phyloP scores from a whole-genome alignment of 64 coral and sea anemone genomes.

The Pocillopora damicornis region DNA sequence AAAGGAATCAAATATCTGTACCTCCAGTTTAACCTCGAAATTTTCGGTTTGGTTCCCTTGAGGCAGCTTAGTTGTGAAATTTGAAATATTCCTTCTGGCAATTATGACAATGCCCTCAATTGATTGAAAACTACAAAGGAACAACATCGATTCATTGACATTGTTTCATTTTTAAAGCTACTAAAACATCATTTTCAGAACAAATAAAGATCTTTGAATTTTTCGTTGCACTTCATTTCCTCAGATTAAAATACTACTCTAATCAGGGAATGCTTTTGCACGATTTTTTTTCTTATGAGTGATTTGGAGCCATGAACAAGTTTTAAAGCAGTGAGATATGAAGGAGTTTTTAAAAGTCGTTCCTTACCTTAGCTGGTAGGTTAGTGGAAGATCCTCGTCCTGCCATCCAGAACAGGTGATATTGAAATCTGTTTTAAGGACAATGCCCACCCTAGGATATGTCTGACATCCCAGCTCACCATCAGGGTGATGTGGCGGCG shows the following conservation, averaged over 20 bases:
- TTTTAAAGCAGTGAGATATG: too few relatives aligned
- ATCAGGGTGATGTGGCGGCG: background rate
- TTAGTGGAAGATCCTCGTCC: constrained; percentile 21
- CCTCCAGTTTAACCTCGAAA: background rate
- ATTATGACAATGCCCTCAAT: constrained; percentile 25
- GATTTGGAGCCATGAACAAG: too few relatives aligned
- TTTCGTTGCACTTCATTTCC: too few relatives aligned
- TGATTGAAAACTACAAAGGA: background rate
- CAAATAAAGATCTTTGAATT: too few relatives aligned
- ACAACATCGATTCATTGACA: background rate
- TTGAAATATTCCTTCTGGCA: background rate
- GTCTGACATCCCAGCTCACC: background rate
- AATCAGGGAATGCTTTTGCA: too few relatives aligned
- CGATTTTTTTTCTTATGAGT: too few relatives aligned
- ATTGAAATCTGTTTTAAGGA: background rate
- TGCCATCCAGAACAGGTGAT: constrained; percentile 26
- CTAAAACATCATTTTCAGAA: too few relatives aligned
- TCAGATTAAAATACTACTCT: too few relatives aligned
- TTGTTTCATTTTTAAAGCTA: too few relatives aligned
- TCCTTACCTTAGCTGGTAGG: background rate
- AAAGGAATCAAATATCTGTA: constrained; percentile 3
- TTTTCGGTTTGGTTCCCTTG: background rate
- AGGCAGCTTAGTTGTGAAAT: background rate
- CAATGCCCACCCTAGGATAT: constrained; percentile 1
- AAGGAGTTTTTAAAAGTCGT: background rate